phyloP scores from a whole-genome alignment of 1,140 invertebrate species.

The Brachystomella parvula region DNA sequence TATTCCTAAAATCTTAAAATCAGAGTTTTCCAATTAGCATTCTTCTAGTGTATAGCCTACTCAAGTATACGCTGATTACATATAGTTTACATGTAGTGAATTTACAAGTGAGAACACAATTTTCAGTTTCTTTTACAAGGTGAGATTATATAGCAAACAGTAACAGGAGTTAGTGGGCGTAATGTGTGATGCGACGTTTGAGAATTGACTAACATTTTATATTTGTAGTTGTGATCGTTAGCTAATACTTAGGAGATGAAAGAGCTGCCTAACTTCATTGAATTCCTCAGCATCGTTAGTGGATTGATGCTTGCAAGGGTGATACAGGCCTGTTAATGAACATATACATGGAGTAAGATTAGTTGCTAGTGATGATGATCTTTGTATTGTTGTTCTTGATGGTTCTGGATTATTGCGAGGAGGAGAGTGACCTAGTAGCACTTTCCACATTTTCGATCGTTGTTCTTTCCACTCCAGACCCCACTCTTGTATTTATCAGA shows the following conservation, averaged over 20 bases:
- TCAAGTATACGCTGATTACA: no score
- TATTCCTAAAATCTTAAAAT: no score
- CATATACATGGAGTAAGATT: no score
- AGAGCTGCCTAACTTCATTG: neutral
- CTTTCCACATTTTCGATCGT: slow-evolving; percentile 4
- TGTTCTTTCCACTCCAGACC: neutral
- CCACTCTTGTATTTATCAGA: slow-evolving; percentile 4
- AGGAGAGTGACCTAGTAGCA: slow-evolving; percentile 4
- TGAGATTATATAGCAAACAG: no score
- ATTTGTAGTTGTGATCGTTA: neutral
- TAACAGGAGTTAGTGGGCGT: no score
- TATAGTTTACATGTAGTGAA: no score
- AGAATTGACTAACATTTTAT: neutral
- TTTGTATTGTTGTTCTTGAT: neutral
- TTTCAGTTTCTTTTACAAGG: no score
- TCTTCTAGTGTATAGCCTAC: no score
- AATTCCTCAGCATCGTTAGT: neutral
- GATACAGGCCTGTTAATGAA: neutral
- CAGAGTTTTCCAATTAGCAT: no score
- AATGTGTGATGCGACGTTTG: no score
- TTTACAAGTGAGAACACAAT: no score
- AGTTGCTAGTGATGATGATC: neutral
- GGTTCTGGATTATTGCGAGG: neutral
- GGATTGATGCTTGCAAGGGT: neutral
- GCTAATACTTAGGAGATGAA: neutral